Percentiles rank a stretch among this genome's conserved stretches.
These are phyloP conservation scores for Corticium candelabrum DNA, from an alignment of 37 sponge, comb jelly and placozoan species.

Conservation along the genomic window DNA sequence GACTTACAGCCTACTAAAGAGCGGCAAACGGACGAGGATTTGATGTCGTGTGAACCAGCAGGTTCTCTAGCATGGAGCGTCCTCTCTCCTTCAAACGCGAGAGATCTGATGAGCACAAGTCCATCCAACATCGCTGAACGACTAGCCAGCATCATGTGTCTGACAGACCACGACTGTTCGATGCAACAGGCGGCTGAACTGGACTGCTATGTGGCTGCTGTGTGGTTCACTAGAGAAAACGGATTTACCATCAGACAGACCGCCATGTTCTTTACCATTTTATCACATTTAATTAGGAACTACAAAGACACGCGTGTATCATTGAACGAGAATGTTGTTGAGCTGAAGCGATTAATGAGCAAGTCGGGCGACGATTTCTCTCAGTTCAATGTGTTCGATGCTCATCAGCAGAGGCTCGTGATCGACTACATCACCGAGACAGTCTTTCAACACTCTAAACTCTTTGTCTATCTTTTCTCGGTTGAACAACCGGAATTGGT, in stretches of 20 bases:
- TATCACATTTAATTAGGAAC: background rate
- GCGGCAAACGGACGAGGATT: no score
- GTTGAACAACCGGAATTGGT: background rate
- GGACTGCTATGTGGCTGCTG: background rate
- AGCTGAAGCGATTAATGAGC: no score
- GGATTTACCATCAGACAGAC: background rate
- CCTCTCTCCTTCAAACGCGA: no score
- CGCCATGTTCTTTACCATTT: background rate
- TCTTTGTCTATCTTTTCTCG: background rate
- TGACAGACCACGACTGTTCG: background rate
- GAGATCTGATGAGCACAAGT: no score
- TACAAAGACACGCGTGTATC: background rate
- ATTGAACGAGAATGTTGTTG: background rate
- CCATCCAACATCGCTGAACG: background rate
- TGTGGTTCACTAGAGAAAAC: background rate
- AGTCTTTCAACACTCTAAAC: slow-evolving; percentile 21
- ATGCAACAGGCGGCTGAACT: background rate
- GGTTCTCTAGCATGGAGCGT: no score
- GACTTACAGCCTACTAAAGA: no score
- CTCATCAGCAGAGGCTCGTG: background rate
- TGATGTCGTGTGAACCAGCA: no score
- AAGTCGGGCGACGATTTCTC: background rate
- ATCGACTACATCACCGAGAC: slow-evolving; percentile 8
- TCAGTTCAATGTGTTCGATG: background rate
- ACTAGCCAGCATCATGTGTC: background rate